Percentiles rank a stretch among this genome's conserved stretches.
Conservation (phyloP, 2,888 invertebrate genomes). For the Calephelis perditalis region DNA sequence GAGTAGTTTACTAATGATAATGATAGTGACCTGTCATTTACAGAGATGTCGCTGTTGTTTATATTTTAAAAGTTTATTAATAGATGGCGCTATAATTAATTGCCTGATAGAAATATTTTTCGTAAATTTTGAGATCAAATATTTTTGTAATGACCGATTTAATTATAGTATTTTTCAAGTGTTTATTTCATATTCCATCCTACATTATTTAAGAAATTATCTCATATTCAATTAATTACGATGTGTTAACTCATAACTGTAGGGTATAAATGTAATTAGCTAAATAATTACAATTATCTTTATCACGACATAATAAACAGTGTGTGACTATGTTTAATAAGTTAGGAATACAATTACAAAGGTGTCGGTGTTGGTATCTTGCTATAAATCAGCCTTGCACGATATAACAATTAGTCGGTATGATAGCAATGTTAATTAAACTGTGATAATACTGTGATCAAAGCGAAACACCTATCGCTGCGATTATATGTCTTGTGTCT, state of each 20-base stretch:
- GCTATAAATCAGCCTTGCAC: slow-evolving; percentile 72
- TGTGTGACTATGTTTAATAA: slow-evolving; percentile 37
- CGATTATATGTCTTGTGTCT: background rate
- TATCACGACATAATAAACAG: background rate
- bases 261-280: background rate
- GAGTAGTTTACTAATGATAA: slow-evolving; percentile 2
- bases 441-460: slow-evolving; percentile 48
- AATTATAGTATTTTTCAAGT: too few relatives aligned
- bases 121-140: too few relatives aligned
- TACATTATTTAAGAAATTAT: background rate
- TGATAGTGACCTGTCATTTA: slow-evolving; percentile 4
- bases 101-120: background rate
- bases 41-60: slow-evolving; percentile 35
- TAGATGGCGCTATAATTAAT: slow-evolving; percentile 43
- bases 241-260: too few relatives aligned
- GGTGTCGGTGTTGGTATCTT: slow-evolving; percentile 70
- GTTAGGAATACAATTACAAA: slow-evolving; percentile 70
- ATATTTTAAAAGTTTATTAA: slow-evolving; percentile 10
- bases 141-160: too few relatives aligned
- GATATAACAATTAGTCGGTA: slow-evolving; percentile 78
- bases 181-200: too few relatives aligned
- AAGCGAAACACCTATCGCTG: slow-evolving; percentile 15
- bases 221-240: too few relatives aligned
- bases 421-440: slow-evolving; percentile 79
- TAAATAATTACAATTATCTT: background rate